phyloP scores from a whole-genome alignment of 2,113 vertebrate species.

The crab-eating macaque (Macaca fascicularis) region T2T-MFA8v1.1 NC_088375.1:79432001-79432500 shows the following conservation, averaged over 20 bases:
- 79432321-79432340: no score
- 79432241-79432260: background rate
- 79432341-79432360: background rate
- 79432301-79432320: accelerated
- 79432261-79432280: background rate
- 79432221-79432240: background rate
- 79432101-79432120: background rate
- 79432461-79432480: background rate
- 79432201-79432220: background rate
- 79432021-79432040: background rate
- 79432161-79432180: background rate
- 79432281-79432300: background rate
- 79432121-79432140: constrained; percentile 3
- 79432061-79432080: background rate
- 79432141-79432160: background rate
- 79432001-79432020: background rate
- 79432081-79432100: background rate
- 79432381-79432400: background rate
- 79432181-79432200: background rate
- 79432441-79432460: background rate
- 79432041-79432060: background rate
- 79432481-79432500: background rate
- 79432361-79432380: background rate
- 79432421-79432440: background rate
- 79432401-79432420: background rate